A percentile compares a stretch with the other conserved stretches of the same genome.
phyloP scores from a whole-genome alignment of 2,797 vertebrate species.

The Scarus forsteni region DNA sequence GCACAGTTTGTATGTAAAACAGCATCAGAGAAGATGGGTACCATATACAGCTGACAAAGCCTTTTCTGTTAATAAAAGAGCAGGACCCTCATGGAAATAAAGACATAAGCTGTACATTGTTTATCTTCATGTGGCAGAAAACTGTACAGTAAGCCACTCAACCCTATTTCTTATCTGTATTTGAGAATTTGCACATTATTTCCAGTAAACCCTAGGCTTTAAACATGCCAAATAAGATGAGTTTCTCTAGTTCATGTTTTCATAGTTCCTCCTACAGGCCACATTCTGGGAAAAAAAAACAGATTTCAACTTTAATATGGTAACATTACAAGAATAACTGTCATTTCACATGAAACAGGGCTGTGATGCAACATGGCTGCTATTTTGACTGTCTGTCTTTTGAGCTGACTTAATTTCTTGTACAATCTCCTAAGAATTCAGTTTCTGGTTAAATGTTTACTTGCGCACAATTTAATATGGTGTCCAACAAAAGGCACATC shows the following conservation, averaged over 20 bases:
- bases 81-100: conserved; percentile 16
- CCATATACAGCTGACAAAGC: conserved; percentile 52
- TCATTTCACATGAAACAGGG: no score
- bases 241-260: conserved; percentile 16
- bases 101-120: conserved; percentile 29
- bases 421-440: no score
- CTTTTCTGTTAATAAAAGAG: conserved; percentile 7
- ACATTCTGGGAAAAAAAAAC: no score
- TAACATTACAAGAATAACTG: no score
- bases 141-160: conserved; percentile 25
- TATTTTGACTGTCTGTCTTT: no score
- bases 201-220: conserved; percentile 64
- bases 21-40: conserved; percentile 55
- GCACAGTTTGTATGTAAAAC: conserved; percentile 47
- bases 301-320: no score
- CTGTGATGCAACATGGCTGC: no score
- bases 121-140: conserved; percentile 27
- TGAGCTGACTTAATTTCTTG: no score
- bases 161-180: conserved; percentile 1
- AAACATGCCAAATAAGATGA: conserved; percentile 45
- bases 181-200: conserved; percentile 39
- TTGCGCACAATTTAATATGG: no score
- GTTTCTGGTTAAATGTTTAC: no score
- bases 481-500: no score
- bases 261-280: background rate